Evolutionary conservation across 1,140 invertebrate species (phyloP).

Genomic region (Sarcophaga bullata): DNA sequence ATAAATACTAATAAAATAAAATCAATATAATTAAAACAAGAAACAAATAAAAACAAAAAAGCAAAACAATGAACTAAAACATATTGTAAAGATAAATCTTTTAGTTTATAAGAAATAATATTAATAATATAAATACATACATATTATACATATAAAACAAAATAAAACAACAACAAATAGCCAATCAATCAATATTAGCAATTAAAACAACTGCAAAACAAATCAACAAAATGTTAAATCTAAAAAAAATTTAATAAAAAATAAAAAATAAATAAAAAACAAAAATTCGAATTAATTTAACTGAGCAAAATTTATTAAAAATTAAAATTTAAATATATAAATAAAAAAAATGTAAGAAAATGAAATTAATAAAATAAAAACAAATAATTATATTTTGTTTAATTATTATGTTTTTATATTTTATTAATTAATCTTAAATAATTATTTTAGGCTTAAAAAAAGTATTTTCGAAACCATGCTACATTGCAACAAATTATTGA

Average conservation of each 20-base stretch:
- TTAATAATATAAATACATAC: background rate
- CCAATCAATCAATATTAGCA: constrained; percentile 24
- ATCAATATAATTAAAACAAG: too few relatives aligned
- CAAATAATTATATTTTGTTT: background rate
- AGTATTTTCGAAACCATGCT: too few relatives aligned
- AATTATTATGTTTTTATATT: background rate
- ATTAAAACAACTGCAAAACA: background rate
- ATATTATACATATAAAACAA: background rate
- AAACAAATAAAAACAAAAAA: background rate
- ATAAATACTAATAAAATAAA: too few relatives aligned
- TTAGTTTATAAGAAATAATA: constrained; percentile 3
- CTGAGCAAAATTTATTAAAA: background rate
- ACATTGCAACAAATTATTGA: too few relatives aligned
- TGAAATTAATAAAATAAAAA: background rate
- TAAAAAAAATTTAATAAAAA: constrained; percentile 5
- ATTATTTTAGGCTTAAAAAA: too few relatives aligned
- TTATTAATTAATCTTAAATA: too few relatives aligned
- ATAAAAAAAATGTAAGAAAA: background rate
- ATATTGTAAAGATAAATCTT: constrained; percentile 1
- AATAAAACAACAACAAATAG: background rate
- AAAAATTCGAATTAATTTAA: background rate
- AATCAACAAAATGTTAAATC: background rate
- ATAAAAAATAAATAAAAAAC: background rate
- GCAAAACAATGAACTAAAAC: background rate
- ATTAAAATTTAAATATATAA: too few relatives aligned